Percentiles rank a stretch among this genome's conserved stretches.
Conservation (phyloP, 1,140 invertebrate genomes). For the Penaeus vannamei region DNA sequence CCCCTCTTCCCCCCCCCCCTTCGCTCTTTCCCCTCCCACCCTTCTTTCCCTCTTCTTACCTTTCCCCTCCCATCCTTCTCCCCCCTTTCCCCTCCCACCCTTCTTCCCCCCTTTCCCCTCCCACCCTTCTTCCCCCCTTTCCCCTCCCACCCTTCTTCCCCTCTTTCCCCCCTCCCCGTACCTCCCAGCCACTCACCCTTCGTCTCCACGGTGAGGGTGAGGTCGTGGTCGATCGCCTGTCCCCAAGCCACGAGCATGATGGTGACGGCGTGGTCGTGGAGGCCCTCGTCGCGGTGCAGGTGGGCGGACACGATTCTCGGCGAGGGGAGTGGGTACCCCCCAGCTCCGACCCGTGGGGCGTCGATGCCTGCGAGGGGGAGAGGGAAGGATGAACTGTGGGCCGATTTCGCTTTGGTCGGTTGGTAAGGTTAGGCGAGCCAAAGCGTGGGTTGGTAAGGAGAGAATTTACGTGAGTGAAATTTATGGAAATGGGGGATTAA, state of each 20-base stretch:
- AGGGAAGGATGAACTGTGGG: background rate
- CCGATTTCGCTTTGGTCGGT: background rate
- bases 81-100: too few species aligned
- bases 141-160: too few species aligned
- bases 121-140: too few species aligned
- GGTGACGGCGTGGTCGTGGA: constrained; percentile 93
- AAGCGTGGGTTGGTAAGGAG: background rate
- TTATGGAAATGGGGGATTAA: background rate
- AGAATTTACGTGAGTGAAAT: background rate
- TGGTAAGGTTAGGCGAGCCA: too few species aligned
- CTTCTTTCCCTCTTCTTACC: too few species aligned
- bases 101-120: too few species aligned
- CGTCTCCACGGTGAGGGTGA: constrained; percentile 84
- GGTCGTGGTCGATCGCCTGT: constrained; percentile 95
- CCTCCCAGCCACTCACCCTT: constrained; percentile 71
- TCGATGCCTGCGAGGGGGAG: constrained; percentile 74
- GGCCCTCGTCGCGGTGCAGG: constrained; percentile 92
- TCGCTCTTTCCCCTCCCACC: too few species aligned
- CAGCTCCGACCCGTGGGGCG: constrained; percentile 82
- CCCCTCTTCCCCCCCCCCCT: too few species aligned
- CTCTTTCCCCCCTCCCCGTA: too few species aligned
- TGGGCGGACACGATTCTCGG: constrained; percentile 88
- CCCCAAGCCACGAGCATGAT: constrained; percentile 95
- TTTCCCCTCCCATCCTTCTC: too few species aligned
- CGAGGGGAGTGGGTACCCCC: constrained; percentile 81